Percentiles rank a stretch among this genome's conserved stretches.
These are phyloP conservation scores for Drosophila pachea DNA, from an alignment of 1,140 invertebrate genomes.

Conservation along the genomic window DNA sequence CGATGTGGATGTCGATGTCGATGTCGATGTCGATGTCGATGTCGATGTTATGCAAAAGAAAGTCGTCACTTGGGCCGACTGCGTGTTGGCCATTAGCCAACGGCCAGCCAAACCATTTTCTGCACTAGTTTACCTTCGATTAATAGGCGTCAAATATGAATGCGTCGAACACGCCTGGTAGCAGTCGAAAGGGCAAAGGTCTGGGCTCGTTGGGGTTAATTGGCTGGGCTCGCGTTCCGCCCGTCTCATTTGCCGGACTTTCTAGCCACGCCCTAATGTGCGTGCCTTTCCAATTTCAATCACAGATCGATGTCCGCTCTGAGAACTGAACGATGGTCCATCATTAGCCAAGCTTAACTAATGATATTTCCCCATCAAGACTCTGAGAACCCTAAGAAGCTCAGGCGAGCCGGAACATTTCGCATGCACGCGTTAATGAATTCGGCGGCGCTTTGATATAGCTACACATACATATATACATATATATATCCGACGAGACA, in stretches of 20 bases:
- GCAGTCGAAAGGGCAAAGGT: slow-evolving; percentile 42
- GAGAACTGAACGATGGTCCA: slow-evolving; percentile 24
- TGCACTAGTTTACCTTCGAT: slow-evolving; percentile 62
- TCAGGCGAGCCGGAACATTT: slow-evolving; percentile 34
- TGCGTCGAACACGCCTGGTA: slow-evolving; percentile 64
- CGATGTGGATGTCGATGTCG: too few species aligned
- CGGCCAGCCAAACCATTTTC: slow-evolving; percentile 46
- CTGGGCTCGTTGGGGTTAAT: slow-evolving; percentile 34
- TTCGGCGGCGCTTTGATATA: slow-evolving; percentile 66
- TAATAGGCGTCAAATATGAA: slow-evolving; percentile 73
- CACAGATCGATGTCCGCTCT: slow-evolving; percentile 2
- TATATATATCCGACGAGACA: slow-evolving; percentile 55
- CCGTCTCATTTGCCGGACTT: slow-evolving; percentile 43
- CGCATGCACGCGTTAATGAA: slow-evolving; percentile 63
- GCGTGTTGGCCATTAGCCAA: slow-evolving; percentile 28
- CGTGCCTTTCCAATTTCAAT: slow-evolving; percentile 71
- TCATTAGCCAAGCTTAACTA: slow-evolving; percentile 65
- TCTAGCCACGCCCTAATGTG: slow-evolving; percentile 73
- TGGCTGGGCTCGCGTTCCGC: slow-evolving; percentile 16
- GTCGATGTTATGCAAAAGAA: too few species aligned
- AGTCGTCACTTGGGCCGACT: slow-evolving; percentile 2
- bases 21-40: too few species aligned
- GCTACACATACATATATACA: neutral
- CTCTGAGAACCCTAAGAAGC: slow-evolving; percentile 38
- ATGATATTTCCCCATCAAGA: slow-evolving; percentile 44